Evolutionary conservation across 2,113 vertebrate genomes (phyloP), one percentile per base, ranked within the genome.

Genomic region (Pteruthius melanotis): DNA sequence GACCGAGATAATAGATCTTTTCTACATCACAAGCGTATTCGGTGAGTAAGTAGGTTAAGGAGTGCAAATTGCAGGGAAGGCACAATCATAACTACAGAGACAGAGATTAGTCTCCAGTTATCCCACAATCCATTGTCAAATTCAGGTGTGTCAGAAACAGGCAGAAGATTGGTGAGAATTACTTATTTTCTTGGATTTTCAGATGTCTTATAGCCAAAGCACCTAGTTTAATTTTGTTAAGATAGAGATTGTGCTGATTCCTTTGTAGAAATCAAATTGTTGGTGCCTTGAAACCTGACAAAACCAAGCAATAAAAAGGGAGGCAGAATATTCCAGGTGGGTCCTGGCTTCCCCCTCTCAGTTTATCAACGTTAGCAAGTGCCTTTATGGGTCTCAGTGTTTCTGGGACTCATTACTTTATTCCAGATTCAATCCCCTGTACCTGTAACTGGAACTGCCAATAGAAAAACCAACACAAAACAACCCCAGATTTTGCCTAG

Each of bases 241-340:
- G 66, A 88, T 18, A 69, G 26, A 47, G 85, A 83, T 21, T 87
- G 90, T 68, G 94, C 88, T 72, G 69, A 90, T 91, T 54, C 45
- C 89, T 89, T 66, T 93, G 49, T 71, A 96, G 94, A 77, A 96
- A 97, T 91, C 83, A 92, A 93, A 93, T 69, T 93, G 64, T 78
- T 95, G 54, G 81, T 92, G 69, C 70, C 91, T 91, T 94, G 90
- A 89, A 88, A 71, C 33, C 52, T 37, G 27, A 22, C 39, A 75
- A 47, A n/a, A 57, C 7, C 35, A 63, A 52, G 49, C 37, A 68
- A 26, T 13, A 70, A 44, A 88, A 72, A 44, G 11, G 24, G 49
- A 83, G 17, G 27, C 14, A 44, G 47, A 28, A 6, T 60, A 23
- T 27, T n/a, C 17, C 23, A 63, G 44, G 13, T 5, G 13, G 57